phyloP scores from a whole-genome alignment of 2,888 invertebrate species.

The Drosophila nr. fundita region DNA sequence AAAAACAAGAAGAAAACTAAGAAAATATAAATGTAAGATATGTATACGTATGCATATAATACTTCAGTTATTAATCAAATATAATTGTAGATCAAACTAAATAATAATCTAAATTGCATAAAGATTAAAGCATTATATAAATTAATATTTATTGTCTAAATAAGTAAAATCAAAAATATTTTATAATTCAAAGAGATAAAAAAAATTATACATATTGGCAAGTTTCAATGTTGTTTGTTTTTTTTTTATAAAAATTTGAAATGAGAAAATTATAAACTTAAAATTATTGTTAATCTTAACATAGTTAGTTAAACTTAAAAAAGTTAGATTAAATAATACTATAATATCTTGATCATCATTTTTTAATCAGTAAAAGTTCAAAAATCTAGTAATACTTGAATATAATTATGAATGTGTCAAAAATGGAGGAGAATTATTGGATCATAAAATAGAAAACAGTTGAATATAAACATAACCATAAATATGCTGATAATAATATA shows the following conservation, averaged over 20 bases:
- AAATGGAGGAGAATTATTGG: background rate
- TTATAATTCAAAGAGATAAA: background rate
- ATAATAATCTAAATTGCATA: background rate
- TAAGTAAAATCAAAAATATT: background rate
- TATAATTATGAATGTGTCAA: background rate
- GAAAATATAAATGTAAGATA: background rate
- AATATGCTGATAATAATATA: background rate
- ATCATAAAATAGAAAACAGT: background rate
- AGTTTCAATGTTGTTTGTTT: background rate
- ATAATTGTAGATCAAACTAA: background rate
- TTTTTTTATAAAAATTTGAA: background rate
- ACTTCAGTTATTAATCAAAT: background rate
- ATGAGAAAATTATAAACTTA: background rate
- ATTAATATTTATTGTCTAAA: background rate
- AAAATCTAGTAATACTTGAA: background rate
- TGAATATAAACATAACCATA: background rate
- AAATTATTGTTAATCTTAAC: background rate
- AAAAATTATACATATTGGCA: background rate
- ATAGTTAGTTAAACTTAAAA: background rate
- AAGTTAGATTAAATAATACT: background rate
- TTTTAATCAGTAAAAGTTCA: background rate
- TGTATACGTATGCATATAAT: conserved; percentile 7
- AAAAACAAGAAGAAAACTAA: conserved; percentile 2
- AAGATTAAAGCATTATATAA: background rate
- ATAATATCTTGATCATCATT: background rate